Base-by-base conservation (phyloP, 2,797 vertebrate genomes). In the Ambastaia sidthimunki region DNA sequence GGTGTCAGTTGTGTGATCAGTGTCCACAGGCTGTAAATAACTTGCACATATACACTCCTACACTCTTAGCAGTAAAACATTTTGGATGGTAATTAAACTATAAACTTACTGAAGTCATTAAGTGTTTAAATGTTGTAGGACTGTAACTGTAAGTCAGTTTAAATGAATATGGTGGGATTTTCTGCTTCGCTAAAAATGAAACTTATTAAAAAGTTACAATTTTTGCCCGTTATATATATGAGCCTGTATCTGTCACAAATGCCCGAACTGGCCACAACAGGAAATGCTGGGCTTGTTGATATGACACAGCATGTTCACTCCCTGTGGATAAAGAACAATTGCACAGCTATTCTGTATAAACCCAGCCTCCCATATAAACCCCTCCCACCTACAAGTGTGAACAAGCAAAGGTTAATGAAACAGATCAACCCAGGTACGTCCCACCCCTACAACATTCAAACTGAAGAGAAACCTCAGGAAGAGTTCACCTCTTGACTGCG, bases 351-450 rank as follows among this genome's bases (percentile, higher is more conserved):
- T 63, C 34, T 71, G 71, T 63, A 37, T 63, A 44, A 79, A 80
- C 68, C 50, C 57, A 50, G 11, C 62, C 82, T 69, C 47, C 65
- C 18, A 48, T 11, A 25, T 21, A 71, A 80, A 82, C 87, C 82
- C 90, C 89, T 89, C 92, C 92, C 88, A 92, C 86, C 83, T 84
- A 92, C 90, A 90, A 92, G 92, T 91, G 87, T 86, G 81, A 92
- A 89, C 93, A 93, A 79, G 92, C 86, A 78, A 65, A 82, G 78
- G 71, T 82, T 79, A 85, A 78, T 47, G 65, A 67, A 82, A 78
- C 81, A 83, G 57, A 74, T 75, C 87, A 91, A 88, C 85, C 82
- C 86, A 85, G 74, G 60, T 16, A 81, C 87, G 89, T 89, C 79
- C 88, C 92, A 86, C 89, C 87, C 76, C 85, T 83, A 82, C 66